Percentiles rank a stretch among this genome's conserved stretches.
Conservation (phyloP, 1,140 invertebrate genomes). For the Drosophila takahashii region DNA sequence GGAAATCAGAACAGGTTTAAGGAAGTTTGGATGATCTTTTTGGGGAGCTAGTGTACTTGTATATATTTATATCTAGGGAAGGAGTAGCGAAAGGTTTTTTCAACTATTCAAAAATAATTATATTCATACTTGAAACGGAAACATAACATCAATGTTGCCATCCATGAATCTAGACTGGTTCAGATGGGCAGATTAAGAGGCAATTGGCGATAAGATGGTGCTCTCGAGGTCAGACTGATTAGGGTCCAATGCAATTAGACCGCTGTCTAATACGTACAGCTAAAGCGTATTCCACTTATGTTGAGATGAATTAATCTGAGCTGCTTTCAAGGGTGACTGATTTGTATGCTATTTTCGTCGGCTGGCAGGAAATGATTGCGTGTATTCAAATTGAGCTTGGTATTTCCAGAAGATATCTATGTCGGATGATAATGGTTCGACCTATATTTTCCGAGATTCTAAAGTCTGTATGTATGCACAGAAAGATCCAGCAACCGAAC, state of each 20-base stretch:
- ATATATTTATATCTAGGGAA: too few species aligned
- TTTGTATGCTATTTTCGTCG: slow-evolving; percentile 19
- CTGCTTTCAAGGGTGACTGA: slow-evolving; percentile 14
- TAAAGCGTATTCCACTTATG: background rate
- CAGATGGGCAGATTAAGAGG: background rate
- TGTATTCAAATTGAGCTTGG: background rate
- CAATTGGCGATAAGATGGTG: slow-evolving; percentile 19
- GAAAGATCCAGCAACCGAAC: too few species aligned
- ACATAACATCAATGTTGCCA: background rate
- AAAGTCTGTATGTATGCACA: too few species aligned
- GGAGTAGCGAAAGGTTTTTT: background rate
- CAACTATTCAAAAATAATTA: background rate
- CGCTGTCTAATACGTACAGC: background rate
- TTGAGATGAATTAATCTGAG: slow-evolving; percentile 1
- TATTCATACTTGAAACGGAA: background rate
- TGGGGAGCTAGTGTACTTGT: too few species aligned
- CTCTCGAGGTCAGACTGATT: slow-evolving; percentile 16
- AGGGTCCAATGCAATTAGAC: background rate
- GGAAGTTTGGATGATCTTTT: too few species aligned
- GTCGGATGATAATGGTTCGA: too few species aligned
- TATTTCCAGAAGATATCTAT: slow-evolving; percentile 3
- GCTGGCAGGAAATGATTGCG: slow-evolving; percentile 6
- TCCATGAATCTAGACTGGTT: background rate
- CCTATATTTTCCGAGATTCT: too few species aligned
- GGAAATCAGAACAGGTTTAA: too few species aligned